Conservation (phyloP, 2,113 vertebrate species). For the Myotis davidii region DNA sequence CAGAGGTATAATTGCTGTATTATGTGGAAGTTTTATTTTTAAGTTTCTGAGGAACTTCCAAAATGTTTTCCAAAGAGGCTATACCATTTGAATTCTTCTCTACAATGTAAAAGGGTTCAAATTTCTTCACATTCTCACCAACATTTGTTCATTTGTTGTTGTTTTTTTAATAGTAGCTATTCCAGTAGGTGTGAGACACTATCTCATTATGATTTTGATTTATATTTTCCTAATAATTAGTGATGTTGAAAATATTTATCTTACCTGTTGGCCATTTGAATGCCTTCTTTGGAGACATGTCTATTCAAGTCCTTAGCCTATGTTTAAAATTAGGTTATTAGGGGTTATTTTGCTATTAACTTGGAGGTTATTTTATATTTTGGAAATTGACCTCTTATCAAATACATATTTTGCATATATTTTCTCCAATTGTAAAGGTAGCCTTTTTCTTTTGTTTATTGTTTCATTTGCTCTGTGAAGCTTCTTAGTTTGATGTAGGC, state of each 20-base stretch:
- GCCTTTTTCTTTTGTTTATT: not conserved
- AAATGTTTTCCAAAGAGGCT: not conserved
- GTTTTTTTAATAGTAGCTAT: not conserved
- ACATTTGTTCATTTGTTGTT: not conserved
- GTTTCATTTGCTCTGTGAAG: not conserved
- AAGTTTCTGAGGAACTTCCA: not conserved
- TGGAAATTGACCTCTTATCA: not conserved
- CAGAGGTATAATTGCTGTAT: not conserved
- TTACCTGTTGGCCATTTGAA: not conserved
- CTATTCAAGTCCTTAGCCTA: not conserved
- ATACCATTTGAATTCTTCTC: not conserved
- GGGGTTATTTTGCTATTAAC: not conserved
- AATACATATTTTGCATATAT: not conserved
- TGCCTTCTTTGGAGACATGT: not conserved
- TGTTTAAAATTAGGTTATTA: not conserved
- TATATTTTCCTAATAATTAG: not conserved
- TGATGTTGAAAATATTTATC: not conserved
- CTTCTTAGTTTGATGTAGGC: not conserved
- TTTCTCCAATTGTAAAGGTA: not conserved
- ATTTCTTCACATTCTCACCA: not conserved
- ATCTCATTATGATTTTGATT: not conserved
- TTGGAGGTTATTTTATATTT: not conserved
- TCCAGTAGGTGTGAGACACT: not conserved
- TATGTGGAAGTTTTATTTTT: not conserved
- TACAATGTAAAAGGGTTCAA: not conserved